Evolutionary conservation across 2,888 invertebrate species (phyloP).

Genomic region (Brachypterus glaber): DNA sequence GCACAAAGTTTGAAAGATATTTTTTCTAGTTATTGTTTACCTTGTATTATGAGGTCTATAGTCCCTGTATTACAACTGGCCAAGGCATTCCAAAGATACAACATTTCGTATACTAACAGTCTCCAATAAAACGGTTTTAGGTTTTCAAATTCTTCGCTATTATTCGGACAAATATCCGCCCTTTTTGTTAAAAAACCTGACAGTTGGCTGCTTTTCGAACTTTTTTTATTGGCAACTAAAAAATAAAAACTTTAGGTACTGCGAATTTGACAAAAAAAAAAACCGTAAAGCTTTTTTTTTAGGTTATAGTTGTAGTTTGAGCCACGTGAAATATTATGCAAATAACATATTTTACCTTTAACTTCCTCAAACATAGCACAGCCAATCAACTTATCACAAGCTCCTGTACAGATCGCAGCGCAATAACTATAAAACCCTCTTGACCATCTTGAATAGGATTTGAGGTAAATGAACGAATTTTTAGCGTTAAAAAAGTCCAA

Average conservation of each 20-base stretch:
- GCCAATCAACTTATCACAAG: conserved; percentile 18
- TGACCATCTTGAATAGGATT: conserved; percentile 55
- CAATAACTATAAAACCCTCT: conserved; percentile 56
- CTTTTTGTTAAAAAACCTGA: conserved; percentile 34
- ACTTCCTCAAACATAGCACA: no score
- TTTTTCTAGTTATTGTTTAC: conserved; percentile 28
- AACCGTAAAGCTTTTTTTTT: no score
- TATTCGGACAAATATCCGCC: conserved; percentile 29
- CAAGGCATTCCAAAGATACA: conserved; percentile 60
- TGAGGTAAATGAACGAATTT: conserved; percentile 46
- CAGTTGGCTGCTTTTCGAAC: conserved; percentile 33
- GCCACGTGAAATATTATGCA: no score
- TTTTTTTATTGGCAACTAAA: conserved; percentile 19
- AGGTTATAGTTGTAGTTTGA: no score
- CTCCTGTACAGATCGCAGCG: conserved; percentile 40
- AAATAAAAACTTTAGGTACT: conserved; percentile 37
- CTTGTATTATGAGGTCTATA: conserved; percentile 38
- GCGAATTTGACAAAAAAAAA: no score
- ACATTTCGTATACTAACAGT: conserved; percentile 52
- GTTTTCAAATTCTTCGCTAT: conserved; percentile 24
- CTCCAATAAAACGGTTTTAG: conserved; percentile 42
- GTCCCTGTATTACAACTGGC: conserved; percentile 44
- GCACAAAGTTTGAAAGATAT: no score
- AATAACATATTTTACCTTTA: no score
- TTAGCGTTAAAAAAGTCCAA: conserved; percentile 49